Evolutionary conservation across 2,113 vertebrate genomes (phyloP).

Genomic region (Cryptoleucopteryx plumbea): DNA sequence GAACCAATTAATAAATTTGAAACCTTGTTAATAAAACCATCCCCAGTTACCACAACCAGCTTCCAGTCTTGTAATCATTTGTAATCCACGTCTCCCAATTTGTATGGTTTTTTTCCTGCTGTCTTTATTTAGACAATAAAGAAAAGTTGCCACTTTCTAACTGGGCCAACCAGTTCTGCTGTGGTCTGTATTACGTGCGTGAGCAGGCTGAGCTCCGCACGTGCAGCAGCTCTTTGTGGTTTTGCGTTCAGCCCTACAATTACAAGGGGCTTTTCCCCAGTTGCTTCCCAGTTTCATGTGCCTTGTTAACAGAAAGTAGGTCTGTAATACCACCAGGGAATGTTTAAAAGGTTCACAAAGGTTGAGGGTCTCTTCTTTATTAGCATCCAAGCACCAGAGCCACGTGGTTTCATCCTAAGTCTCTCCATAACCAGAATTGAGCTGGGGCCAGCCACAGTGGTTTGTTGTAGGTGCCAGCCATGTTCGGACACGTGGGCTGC

Average conservation of each 20-base stretch:
- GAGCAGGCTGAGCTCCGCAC: neutral
- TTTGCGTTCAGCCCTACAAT: neutral
- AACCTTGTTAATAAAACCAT: neutral
- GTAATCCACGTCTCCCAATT: neutral
- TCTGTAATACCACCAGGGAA: neutral
- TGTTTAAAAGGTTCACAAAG: neutral
- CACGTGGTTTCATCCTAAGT: neutral
- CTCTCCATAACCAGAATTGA: neutral
- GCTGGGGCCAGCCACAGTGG: neutral
- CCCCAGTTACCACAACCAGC: neutral
- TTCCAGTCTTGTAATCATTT: neutral
- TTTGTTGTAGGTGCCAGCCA: neutral
- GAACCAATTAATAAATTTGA: neutral
- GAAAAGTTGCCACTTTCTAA: neutral
- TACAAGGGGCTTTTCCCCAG: neutral
- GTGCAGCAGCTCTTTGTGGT: neutral
- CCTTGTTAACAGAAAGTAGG: neutral
- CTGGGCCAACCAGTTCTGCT: neutral
- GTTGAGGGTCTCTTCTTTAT: neutral
- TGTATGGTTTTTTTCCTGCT: neutral
- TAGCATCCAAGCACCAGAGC: neutral
- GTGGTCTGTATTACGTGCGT: rapidly evolving
- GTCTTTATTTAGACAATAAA: neutral
- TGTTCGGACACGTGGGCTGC: rapidly evolving
- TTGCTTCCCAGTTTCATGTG: neutral